Percentiles rank a stretch among this genome's conserved stretches.
These are phyloP conservation scores for Puntigrus tetrazona DNA, from an alignment of 2,113 vertebrate species.

Conservation along the genomic window DNA sequence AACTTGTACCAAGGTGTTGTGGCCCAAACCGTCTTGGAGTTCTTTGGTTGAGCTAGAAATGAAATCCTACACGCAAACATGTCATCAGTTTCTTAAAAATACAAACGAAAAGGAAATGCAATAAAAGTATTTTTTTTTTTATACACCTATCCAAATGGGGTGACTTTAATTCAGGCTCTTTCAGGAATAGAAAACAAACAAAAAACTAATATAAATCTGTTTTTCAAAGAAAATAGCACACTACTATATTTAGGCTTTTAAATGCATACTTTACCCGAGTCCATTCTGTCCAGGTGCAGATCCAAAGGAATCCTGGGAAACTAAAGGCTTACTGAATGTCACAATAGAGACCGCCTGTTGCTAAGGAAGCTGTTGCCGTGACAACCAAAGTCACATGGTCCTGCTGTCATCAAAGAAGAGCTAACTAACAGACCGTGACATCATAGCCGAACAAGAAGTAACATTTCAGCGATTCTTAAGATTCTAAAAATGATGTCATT, in stretches of 20 bases:
- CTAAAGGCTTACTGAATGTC: constrained; percentile 31
- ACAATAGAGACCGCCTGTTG: constrained; percentile 39
- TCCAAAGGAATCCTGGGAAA: constrained; percentile 26
- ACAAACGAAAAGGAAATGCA: background rate
- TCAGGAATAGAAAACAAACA: background rate
- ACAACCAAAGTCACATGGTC: constrained; percentile 46
- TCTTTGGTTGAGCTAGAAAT: constrained; percentile 70
- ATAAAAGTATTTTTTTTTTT: background rate
- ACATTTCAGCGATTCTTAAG: background rate
- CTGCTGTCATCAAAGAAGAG: background rate
- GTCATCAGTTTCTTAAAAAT: background rate
- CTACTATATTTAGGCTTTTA: background rate
- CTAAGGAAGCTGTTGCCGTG: constrained; percentile 25
- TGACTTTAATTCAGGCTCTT: constrained; percentile 56
- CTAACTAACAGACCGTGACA: background rate
- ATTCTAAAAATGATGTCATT: background rate
- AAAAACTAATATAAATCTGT: background rate
- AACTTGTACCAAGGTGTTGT: constrained; percentile 66
- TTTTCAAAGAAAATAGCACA: background rate
- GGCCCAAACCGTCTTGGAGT: constrained; percentile 65
- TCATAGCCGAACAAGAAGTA: background rate
- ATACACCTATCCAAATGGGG: constrained; percentile 66
- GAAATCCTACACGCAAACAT: constrained; percentile 61
- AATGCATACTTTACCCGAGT: constrained; percentile 52
- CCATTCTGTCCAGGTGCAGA: constrained; percentile 52